Evolutionary conservation across 2,797 vertebrate species (phyloP).

Genomic region (Tenualosa ilisha): DNA sequence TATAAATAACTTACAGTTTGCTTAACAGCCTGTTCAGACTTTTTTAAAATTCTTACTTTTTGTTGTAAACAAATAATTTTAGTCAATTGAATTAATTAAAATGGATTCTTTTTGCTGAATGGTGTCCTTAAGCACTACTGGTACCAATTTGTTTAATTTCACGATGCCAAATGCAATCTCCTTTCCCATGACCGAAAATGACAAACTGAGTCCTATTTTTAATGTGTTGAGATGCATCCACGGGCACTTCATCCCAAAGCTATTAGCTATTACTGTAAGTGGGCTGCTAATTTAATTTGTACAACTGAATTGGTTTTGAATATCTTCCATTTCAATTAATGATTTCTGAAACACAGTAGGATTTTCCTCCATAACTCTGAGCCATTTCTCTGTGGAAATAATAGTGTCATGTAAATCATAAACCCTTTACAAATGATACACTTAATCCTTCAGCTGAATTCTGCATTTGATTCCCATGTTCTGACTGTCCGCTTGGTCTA

Average conservation of each 20-base stretch:
- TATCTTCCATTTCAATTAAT: conserved; percentile 78
- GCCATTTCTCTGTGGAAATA: conserved; percentile 78
- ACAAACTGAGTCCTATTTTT: conserved; percentile 46
- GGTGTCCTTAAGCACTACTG: not conserved
- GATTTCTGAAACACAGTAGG: conserved; percentile 75
- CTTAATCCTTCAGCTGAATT: conserved; percentile 77
- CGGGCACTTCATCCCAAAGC: conserved; percentile 73
- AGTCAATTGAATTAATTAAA: not conserved
- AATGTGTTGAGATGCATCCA: conserved; percentile 67
- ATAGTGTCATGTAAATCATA: conserved; percentile 73
- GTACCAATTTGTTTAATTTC: conserved; percentile 7
- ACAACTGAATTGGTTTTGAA: conserved; percentile 74
- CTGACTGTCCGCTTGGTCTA: conserved; percentile 60
- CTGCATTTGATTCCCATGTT: conserved; percentile 72
- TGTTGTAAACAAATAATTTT: not conserved
- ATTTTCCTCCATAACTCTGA: conserved; percentile 73
- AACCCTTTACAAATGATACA: conserved; percentile 75
- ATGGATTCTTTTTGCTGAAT: not conserved
- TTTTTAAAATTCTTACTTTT: not conserved
- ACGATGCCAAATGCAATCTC: conserved; percentile 19
- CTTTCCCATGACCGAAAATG: conserved; percentile 52
- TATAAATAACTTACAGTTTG: not conserved
- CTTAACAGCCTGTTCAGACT: not conserved
- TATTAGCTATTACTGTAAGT: conserved; percentile 72
- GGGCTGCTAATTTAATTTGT: conserved; percentile 78